Base-by-base conservation (phyloP, 2,797 vertebrate genomes). In the Adrianichthys oophorus region DNA sequence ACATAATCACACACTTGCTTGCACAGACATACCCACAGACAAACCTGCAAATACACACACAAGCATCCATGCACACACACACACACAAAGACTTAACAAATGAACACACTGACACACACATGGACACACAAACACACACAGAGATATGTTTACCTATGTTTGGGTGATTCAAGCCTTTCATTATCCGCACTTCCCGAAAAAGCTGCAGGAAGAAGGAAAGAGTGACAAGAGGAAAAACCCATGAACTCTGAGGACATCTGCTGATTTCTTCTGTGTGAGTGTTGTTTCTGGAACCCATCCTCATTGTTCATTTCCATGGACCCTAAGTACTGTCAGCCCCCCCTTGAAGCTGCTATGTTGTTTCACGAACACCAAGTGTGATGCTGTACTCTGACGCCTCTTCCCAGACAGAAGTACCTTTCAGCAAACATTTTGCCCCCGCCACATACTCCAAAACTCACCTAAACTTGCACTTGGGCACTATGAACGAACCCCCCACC, bases 121-220 rank as follows among this genome's bases (percentile, higher is more conserved):
- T 17, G 10, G 26, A 1, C 1, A 45, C 12, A 5, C 16, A 47
- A 15, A 19, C 4, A 17, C 24, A 16, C 14, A 14, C 8, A 4
- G 2, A 16, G 12, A 18, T 24, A 41, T 50, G 53, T 93, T 95
- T 92, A 96, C 95, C 95, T 18, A 97, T 97, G 84, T 97, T 96
- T 29, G 95, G 95, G 84, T 97, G 95, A 89, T 94, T 95, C 45
- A 97, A 89, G 59, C 94, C 93, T 87, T 96, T 97, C 95, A 97
- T 97, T 81, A 97, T 97, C 56, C 95, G 92, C 56, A 97, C 95
- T 86, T 96, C 95, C 73, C 95, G 92, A 87, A 96, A 96, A 60
- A 97, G 94, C 95, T 97, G 82, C 65, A 70, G 76, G 48, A 74
- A 62, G 44, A 63, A 46, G 59, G 21, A n/a, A 18, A 56, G 19